These are phyloP conservation scores for Eulemur mongoz DNA, from an alignment of 2,797 vertebrate species.

Conservation along the genomic window DNA sequence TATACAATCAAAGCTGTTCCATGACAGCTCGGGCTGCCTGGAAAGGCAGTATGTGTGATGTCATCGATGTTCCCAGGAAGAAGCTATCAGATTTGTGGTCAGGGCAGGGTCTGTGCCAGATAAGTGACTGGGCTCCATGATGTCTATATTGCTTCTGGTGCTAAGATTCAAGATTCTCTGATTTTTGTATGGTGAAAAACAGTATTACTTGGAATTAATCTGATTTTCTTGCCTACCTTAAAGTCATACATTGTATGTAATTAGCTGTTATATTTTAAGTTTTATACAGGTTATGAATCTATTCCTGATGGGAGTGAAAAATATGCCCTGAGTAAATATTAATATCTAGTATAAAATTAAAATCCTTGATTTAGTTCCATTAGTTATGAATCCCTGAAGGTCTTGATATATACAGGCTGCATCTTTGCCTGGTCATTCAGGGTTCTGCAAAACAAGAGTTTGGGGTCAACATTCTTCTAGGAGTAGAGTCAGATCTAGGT, in stretches of 20 bases:
- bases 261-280: neutral
- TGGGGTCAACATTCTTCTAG: neutral
- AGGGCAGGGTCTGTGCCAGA: neutral
- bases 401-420: neutral
- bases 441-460: neutral
- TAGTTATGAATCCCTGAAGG: neutral
- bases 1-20: neutral
- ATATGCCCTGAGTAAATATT: neutral
- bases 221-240: neutral
- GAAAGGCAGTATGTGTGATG: neutral
- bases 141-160: neutral
- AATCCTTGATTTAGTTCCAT: neutral
- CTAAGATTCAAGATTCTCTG: constrained; percentile 1
- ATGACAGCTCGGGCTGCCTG: neutral
- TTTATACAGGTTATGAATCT: neutral
- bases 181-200: neutral
- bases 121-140: neutral
- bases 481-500: neutral
- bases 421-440: neutral
- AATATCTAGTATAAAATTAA: neutral
- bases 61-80: neutral
- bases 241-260: neutral
- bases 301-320: neutral
- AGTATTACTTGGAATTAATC: neutral
- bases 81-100: neutral